Evolutionary conservation across 35 echinoderm and acorn worm genomes (phyloP).

Genomic region (Heliocidaris tuberculata): DNA sequence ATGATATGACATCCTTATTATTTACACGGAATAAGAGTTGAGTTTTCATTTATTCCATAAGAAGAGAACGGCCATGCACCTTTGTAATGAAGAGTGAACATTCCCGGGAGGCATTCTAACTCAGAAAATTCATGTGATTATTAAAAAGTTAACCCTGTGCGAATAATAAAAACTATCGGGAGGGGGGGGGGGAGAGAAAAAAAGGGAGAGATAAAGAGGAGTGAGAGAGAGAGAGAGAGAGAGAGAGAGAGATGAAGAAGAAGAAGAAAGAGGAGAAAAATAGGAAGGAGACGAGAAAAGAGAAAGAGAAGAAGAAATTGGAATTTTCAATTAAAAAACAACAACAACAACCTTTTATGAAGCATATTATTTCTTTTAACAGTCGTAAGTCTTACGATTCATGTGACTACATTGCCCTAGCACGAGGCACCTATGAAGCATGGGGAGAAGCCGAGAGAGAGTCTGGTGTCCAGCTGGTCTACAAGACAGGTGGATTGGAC

Average conservation of each 20-base stretch:
- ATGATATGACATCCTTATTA: too few species aligned
- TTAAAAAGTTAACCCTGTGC: not conserved
- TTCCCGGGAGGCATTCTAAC: too few species aligned
- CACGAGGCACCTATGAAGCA: conserved; percentile 66
- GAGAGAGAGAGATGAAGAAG: not conserved
- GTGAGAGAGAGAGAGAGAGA: too few species aligned
- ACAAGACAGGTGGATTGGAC: conserved; percentile 72
- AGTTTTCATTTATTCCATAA: too few species aligned
- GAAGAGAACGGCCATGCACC: too few species aligned
- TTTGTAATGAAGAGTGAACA: too few species aligned
- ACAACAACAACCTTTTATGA: too few species aligned
- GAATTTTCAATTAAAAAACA: too few species aligned
- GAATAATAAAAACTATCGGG: not conserved
- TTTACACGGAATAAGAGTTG: too few species aligned
- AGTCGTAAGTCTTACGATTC: conserved; percentile 76
- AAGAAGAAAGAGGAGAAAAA: not conserved
- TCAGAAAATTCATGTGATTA: too few species aligned
- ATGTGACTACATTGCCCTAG: conserved; percentile 57
- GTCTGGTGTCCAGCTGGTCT: conserved; percentile 70
- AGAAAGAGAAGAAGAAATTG: too few species aligned
- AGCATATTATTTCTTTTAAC: not conserved
- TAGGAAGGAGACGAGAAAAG: not conserved
- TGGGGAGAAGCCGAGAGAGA: conserved; percentile 80
- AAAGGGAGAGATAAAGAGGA: too few species aligned
- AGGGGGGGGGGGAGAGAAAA: not conserved